Base-by-base conservation (phyloP, 2,113 vertebrate species). In the Hippocampus zosterae region DNA sequence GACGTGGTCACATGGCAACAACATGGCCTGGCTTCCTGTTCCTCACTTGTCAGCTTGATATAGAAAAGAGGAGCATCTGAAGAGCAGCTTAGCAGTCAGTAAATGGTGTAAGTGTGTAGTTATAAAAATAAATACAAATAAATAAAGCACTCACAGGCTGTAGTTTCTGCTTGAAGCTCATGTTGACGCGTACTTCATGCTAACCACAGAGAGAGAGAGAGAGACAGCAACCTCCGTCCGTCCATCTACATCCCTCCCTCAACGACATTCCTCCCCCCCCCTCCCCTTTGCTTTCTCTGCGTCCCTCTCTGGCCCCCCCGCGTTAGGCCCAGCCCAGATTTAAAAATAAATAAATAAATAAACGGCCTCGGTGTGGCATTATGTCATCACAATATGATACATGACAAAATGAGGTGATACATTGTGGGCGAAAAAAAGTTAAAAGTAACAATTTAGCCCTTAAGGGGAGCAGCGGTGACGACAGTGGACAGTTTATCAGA, bases 101-200 rank as follows among this genome's bases (percentile, higher is more conserved):
- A 40, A 29, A 33, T 3, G 15, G 1, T 7, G 11, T 23, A 41
- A 8, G n/a, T 46, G 41, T 40, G 33, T 63, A 12, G 41, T 11
- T 59, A 8, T 29, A 8, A 19, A 37, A 23, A 56, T 29, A 64
- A 64, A 8, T 21, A 37, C 21, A 56, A 29, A 29, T 29, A 29
- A 66, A 52, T 18, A 70, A 73, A 71, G 67, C 83, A 90, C 93
- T 93, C 86, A 93, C 89, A 23, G 89, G 92, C 80, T 91, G 91
- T 52, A 93, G 91, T 89, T 84, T 87, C 67, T 89, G 84, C 81
- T 72, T 76, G 83, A 92, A 80, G 88, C 91, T 94, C 93, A 91
- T 93, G 86, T 64, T 86, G 88, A 75, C 68, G 74, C 61, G 69
- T 74, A 77, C 63, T 69, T 74, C 82, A 56, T 79, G 71, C 61